Conservation (phyloP, 2,113 vertebrate genomes). For the Percopsis transmontana region DNA sequence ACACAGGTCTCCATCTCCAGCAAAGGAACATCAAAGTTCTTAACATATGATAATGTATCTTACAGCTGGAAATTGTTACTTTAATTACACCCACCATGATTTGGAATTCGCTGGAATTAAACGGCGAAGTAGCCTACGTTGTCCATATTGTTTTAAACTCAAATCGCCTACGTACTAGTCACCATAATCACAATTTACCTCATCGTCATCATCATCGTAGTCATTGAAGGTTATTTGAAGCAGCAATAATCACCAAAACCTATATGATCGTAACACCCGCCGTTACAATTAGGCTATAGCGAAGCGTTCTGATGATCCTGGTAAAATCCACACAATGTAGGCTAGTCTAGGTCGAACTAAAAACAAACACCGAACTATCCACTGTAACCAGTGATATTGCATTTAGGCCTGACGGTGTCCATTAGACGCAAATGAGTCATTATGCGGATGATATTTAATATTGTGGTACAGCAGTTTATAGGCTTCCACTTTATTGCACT, state of each 20-base stretch:
- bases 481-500: constrained; percentile 7
- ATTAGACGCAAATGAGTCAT: constrained; percentile 5
- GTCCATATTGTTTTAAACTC: neutral
- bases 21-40: constrained; percentile 27
- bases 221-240: neutral
- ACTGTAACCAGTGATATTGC: neutral
- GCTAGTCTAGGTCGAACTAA: no score
- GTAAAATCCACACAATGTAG: neutral
- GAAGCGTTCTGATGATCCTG: neutral
- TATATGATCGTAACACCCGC: no score
- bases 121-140: no score
- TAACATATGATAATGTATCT: constrained; percentile 9
- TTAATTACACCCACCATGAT: neutral
- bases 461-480: constrained; percentile 37
- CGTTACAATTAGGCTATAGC: neutral
- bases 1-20: constrained; percentile 40
- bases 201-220: neutral
- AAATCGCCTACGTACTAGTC: neutral
- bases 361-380: no score
- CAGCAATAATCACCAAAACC: no score
- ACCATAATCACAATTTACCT: neutral
- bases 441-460: constrained; percentile 18
- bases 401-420: neutral
- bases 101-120: neutral
- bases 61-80: neutral